Evolutionary conservation across 64 coral and sea anemone species (phyloP), one percentile per base, ranked within the genome.

Genomic region (Montipora cactus): DNA sequence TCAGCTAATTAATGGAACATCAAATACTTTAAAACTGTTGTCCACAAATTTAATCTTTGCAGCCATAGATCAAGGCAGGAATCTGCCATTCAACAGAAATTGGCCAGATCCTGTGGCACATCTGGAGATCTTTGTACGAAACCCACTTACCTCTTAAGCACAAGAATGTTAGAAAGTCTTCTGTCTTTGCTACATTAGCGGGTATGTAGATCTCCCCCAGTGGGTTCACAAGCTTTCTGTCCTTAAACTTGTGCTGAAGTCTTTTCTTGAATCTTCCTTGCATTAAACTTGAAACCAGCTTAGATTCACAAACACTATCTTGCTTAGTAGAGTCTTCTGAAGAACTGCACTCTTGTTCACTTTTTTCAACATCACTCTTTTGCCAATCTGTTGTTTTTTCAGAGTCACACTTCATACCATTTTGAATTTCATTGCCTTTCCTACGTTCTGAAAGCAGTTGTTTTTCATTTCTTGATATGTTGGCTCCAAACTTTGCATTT

Each of bases 91-190:
- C 37, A 1, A 37, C 1, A 37, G 37, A 37, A 2, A 37, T 37
- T 37, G 2, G 37, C 37, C 37, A 37, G 37, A 37, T 37, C 37
- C 37, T 37, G 37, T 1, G 0, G 37, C 37, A 37, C 37, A 37
- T 2, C 37, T 37, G 37, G 37, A 37, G 0, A 37, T 37, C 2
- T 37, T 37, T 37, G 37, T 37, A 37, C 37, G 37, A 37, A 37
- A 47, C 16, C 8, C 5, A 84, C 62, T 81, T 89, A 95, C 94
- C 94, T 70, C 94, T 88, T 1, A 95, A 55, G 62, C 94, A 95
- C 74, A 95, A 87, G 23, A 95, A 95, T 8, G 86, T 81, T 22
- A 95, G 81, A 75, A 95, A 95, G 53, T 95, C 94, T 84, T 95
- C 94, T 45, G 94, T 90, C 72, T 92, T 95, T 45, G 90, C 94